phyloP scores from a whole-genome alignment of 2,888 invertebrate genomes.

The Watsonalla binaria region DNA sequence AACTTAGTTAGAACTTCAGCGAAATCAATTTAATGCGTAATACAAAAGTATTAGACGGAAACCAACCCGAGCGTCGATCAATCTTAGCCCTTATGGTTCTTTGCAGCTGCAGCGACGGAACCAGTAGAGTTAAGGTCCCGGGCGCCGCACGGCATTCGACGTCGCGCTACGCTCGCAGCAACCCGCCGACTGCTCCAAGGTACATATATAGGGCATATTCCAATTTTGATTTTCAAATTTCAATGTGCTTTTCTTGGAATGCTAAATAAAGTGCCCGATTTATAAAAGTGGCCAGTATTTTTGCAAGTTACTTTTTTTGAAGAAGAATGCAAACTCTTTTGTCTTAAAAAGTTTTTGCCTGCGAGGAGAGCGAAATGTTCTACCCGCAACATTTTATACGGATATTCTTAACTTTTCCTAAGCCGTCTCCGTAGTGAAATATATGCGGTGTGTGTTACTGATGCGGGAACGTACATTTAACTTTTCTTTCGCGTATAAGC shows the following conservation, averaged over 20 bases:
- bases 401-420: background rate
- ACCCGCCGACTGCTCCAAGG: slow-evolving; percentile 38
- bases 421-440: slow-evolving; percentile 6
- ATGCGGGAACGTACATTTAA: background rate
- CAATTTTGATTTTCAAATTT: background rate
- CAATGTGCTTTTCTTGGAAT: background rate
- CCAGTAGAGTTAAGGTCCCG: slow-evolving; percentile 22
- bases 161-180: slow-evolving; percentile 40
- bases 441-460: background rate
- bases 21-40: slow-evolving; percentile 36
- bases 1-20: slow-evolving; percentile 25
- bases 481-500: background rate
- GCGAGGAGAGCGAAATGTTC: slow-evolving; percentile 2
- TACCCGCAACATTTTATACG: slow-evolving; percentile 5
- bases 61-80: slow-evolving; percentile 38
- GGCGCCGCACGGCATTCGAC: slow-evolving; percentile 59
- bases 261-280: background rate
- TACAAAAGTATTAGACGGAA: slow-evolving; percentile 32
- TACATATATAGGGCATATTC: slow-evolving; percentile 15
- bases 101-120: slow-evolving; percentile 48
- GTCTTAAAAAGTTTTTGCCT: background rate
- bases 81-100: slow-evolving; percentile 41
- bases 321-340: background rate
- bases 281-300: background rate
- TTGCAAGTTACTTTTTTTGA: background rate